Evolutionary conservation across 2,113 vertebrate genomes (phyloP).

Genomic region (Gavia stellata): DNA sequence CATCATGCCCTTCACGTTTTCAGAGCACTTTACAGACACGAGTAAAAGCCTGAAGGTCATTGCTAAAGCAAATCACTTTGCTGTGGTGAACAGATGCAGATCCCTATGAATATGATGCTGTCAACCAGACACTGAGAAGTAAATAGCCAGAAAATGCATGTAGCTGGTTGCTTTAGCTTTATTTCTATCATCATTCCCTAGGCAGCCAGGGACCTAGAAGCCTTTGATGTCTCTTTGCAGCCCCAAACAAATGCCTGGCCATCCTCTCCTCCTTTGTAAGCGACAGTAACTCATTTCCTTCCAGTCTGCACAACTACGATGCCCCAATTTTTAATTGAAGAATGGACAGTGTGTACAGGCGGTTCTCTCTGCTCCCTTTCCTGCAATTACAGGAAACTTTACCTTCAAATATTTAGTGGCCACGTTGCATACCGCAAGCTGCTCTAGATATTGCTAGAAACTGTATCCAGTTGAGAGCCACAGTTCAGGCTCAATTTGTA

Average conservation of each 20-base stretch:
- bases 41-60: not conserved
- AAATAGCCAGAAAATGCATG: not conserved
- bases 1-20: not conserved
- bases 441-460: not conserved
- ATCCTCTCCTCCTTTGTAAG: not conserved
- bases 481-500: not conserved
- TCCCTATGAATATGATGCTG: not conserved
- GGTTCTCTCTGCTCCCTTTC: not conserved
- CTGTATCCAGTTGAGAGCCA: not conserved
- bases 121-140: not conserved
- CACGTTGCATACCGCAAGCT: not conserved
- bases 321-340: not conserved
- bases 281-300: not conserved
- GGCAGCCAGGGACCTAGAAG: not conserved
- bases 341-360: not conserved
- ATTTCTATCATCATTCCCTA: not conserved
- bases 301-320: rapidly evolving
- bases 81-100: not conserved
- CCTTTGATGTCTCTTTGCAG: not conserved
- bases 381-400: not conserved
- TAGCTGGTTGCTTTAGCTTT: not conserved
- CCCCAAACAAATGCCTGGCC: not conserved
- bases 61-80: not conserved
- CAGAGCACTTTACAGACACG: not conserved
- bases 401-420: not conserved